A percentile compares a stretch with the other conserved stretches of the same genome.
Evolutionary conservation across 2,113 vertebrate genomes (phyloP).

Genomic region (Tilapia sparmanii): DNA sequence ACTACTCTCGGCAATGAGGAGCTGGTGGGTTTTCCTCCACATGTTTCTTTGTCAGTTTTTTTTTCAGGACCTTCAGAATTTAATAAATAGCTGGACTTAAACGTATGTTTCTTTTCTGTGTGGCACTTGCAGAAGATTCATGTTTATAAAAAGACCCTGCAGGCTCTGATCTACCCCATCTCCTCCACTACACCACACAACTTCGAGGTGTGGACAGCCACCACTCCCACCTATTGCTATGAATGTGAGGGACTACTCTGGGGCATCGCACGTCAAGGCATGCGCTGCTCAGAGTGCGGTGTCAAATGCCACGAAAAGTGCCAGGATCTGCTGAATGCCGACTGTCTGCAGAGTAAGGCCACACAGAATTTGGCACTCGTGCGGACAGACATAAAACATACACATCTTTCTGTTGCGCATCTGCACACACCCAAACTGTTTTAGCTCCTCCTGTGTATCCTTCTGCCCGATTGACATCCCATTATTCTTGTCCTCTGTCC

Average conservation of each 20-base stretch:
- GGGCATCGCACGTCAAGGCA: constrained; percentile 97
- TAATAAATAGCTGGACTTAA: not conserved
- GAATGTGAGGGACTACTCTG: constrained; percentile 98
- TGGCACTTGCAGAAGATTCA: constrained; percentile 85
- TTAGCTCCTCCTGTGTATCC: constrained; percentile 33
- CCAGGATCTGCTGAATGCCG: constrained; percentile 95
- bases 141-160: constrained; percentile 98
- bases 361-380: not conserved
- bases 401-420: not conserved
- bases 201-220: constrained; percentile 99
- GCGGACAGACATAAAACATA: not conserved
- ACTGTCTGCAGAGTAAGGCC: constrained; percentile 92
- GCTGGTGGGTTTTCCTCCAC: constrained; percentile 76
- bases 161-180: constrained; percentile 98
- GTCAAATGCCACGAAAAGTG: constrained; percentile 99
- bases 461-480: constrained; percentile 46
- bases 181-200: constrained; percentile 98
- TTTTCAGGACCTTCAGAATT: not conserved
- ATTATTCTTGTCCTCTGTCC: constrained; percentile 56
- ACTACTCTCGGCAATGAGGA: constrained; percentile 97
- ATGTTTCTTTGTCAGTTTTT: not conserved
- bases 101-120: not conserved
- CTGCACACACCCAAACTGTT: constrained; percentile 12
- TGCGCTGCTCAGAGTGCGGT: constrained; percentile 95
- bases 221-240: constrained; percentile 97